Percentiles rank a stretch among this genome's conserved stretches.
These are phyloP conservation scores for Formica aserva DNA, from an alignment of 2,888 invertebrate genomes.

Conservation along the genomic window DNA sequence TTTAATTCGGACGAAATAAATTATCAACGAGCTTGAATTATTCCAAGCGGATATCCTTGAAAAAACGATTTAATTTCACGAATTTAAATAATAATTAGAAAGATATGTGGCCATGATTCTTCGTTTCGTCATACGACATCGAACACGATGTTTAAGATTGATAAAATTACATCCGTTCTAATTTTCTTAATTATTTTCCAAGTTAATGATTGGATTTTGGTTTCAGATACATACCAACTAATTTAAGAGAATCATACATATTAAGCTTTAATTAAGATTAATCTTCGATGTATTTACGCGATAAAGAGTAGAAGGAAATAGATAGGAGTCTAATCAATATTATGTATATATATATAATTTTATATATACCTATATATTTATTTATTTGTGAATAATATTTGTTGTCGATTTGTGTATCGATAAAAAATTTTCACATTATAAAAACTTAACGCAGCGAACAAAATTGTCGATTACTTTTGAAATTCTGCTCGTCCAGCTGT, in stretches of 20 bases:
- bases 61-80: background rate
- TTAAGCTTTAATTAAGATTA: background rate
- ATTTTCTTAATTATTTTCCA: constrained; percentile 51
- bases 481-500: constrained; percentile 70
- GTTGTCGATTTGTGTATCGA: background rate
- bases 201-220: constrained; percentile 39
- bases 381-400: constrained; percentile 1
- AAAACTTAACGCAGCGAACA: constrained; percentile 42
- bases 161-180: constrained; percentile 51
- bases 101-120: constrained; percentile 36
- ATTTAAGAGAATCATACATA: background rate
- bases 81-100: background rate
- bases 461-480: constrained; percentile 72
- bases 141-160: constrained; percentile 54
- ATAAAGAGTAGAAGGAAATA: background rate
- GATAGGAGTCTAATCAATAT: background rate
- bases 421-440: background rate
- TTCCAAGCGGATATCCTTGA: constrained; percentile 30
- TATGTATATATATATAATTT: background rate
- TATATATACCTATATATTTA: background rate
- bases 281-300: background rate
- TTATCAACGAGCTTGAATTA: background rate
- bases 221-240: background rate
- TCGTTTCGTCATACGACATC: constrained; percentile 17
- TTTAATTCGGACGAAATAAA: background rate